Evolutionary conservation across 2,113 vertebrate genomes (phyloP).

Genomic region (Fulmarus glacialis): DNA sequence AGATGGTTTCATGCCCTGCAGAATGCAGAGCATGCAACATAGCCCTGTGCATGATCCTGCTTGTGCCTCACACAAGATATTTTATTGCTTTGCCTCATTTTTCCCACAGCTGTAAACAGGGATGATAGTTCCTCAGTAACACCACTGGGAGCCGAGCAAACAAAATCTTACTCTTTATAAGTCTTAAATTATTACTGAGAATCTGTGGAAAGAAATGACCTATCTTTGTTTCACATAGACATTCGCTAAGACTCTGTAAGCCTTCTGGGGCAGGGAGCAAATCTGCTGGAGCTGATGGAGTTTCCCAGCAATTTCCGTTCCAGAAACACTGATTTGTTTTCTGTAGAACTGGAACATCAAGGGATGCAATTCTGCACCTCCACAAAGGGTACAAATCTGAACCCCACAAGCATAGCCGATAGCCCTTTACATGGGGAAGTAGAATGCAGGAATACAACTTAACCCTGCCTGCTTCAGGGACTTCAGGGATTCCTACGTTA

Average conservation of each 20-base stretch:
- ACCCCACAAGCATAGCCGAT: not conserved
- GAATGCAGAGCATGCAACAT: not conserved
- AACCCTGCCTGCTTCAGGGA: not conserved
- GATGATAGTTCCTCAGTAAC: not conserved
- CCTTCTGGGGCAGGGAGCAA: constrained; percentile 21
- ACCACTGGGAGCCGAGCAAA: constrained; percentile 9
- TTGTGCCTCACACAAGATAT: not conserved
- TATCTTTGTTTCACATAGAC: constrained; percentile 23
- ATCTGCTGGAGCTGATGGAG: constrained; percentile 22
- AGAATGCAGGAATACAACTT: not conserved
- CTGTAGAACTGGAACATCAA: not conserved
- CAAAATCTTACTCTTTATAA: constrained; percentile 43
- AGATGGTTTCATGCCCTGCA: not conserved
- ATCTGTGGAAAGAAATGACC: constrained; percentile 14
- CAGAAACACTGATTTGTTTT: constrained; percentile 10
- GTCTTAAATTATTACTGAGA: constrained; percentile 53
- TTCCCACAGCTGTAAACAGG: not conserved
- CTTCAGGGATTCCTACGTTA: not conserved
- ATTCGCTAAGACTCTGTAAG: not conserved
- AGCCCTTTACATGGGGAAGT: not conserved
- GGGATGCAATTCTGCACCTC: not conserved
- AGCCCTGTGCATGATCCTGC: not conserved
- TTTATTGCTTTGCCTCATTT: not conserved
- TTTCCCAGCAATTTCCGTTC: not conserved
- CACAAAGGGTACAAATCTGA: not conserved